These are phyloP conservation scores for Gymnodraco acuticeps DNA, from an alignment of 2,797 vertebrate species.

Conservation along the genomic window DNA sequence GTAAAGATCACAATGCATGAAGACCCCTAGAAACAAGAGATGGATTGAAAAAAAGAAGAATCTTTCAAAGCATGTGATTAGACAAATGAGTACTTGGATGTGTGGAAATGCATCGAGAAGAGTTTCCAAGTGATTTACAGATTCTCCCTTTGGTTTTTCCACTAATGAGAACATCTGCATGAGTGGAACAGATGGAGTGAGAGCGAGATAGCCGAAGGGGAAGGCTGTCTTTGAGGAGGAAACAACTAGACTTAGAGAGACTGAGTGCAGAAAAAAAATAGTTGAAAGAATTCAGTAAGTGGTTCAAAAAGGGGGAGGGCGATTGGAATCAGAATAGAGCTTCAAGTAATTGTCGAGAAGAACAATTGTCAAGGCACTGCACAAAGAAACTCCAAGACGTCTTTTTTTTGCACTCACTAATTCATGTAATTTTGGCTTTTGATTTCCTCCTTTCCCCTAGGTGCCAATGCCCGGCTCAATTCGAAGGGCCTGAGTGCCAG, in stretches of 20 bases:
- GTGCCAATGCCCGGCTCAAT: constrained; percentile 88
- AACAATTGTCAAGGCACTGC: background rate
- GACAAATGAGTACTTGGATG: constrained; percentile 44
- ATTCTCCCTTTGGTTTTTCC: constrained; percentile 62
- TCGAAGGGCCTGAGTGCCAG: constrained; percentile 90
- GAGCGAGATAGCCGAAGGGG: constrained; percentile 50
- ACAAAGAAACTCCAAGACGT: background rate
- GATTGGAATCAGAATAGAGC: background rate
- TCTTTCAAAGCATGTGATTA: constrained; percentile 27
- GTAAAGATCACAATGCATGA: background rate
- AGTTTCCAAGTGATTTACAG: constrained; percentile 49
- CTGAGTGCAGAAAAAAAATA: constrained; percentile 3
- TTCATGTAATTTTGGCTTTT: constrained; percentile 39
- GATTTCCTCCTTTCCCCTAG: constrained; percentile 68
- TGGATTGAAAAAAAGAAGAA: background rate
- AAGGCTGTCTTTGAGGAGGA: constrained; percentile 45
- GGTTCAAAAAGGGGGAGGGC: constrained; percentile 22
- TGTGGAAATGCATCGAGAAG: constrained; percentile 38
- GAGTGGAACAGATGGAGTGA: constrained; percentile 57
- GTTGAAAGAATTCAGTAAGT: constrained; percentile 39
- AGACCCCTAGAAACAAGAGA: background rate
- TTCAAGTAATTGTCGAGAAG: constrained; percentile 3
- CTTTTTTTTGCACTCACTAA: constrained; percentile 29
- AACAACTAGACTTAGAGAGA: constrained; percentile 32
- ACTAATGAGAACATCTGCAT: constrained; percentile 80